A percentile compares a stretch with the other conserved stretches of the same genome.
Evolutionary conservation across 23 tunicate genomes (phyloP).

Genomic region (Trididemnum clinides): DNA sequence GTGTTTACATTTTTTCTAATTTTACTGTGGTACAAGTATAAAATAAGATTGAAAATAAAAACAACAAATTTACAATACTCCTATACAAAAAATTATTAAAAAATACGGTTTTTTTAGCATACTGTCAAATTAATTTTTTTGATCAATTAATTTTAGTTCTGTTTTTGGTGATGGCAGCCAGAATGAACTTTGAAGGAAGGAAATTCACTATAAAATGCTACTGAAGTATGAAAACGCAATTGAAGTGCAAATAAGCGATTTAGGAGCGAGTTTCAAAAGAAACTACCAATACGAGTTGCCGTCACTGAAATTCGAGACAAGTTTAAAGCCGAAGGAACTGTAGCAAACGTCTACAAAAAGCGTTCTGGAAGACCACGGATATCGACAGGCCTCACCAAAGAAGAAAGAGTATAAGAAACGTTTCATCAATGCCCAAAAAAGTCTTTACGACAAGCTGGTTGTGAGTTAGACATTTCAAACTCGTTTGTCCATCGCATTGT

Average conservation of each 20-base stretch:
- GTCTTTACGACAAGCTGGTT: no score
- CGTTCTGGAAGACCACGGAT: background rate
- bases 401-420: background rate
- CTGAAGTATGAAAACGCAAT: background rate
- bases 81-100: no score
- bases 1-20: no score
- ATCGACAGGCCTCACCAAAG: background rate
- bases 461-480: no score
- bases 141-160: no score
- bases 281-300: background rate
- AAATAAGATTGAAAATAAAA: no score
- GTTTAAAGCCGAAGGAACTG: background rate
- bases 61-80: no score
- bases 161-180: background rate
- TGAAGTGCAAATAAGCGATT: background rate
- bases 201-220: background rate
- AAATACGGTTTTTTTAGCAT: no score
- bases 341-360: background rate
- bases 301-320: background rate
- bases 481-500: no score
- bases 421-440: no score
- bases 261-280: background rate
- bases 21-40: no score
- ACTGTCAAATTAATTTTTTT: no score
- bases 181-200: background rate